These are phyloP conservation scores for Okapia johnstoni DNA, from an alignment of 2,113 vertebrate genomes.

Conservation along the genomic window DNA sequence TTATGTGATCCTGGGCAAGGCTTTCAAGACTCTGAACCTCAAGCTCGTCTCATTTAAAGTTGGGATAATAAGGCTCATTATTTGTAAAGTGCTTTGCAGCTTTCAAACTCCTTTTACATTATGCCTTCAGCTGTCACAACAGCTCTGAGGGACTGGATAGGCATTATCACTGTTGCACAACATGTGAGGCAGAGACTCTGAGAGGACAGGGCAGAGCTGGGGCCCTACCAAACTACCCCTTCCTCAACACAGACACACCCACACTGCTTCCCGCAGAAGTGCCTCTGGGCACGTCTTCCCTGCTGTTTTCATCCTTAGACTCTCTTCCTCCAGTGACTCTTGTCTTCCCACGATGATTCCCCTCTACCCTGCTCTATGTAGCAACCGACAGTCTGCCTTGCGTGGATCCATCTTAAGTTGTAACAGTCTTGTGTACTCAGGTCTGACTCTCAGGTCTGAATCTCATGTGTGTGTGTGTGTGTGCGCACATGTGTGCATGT, in stretches of 20 bases:
- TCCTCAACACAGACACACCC: background rate
- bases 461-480: background rate
- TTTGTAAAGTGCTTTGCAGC: background rate
- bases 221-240: background rate
- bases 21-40: background rate
- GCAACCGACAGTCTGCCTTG: background rate
- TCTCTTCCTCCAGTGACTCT: background rate
- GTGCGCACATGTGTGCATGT: too few species aligned
- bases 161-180: background rate
- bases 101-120: background rate
- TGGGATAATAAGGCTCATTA: background rate
- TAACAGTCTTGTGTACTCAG: background rate
- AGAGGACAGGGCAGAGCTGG: background rate
- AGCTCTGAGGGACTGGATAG: background rate
- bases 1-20: background rate
- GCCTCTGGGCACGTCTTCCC: background rate
- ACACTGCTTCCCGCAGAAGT: background rate
- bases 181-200: background rate
- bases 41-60: background rate
- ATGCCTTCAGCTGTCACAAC: background rate
- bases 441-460: background rate
- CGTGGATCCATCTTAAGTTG: background rate
- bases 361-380: rapidly evolving
- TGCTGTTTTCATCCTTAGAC: background rate
- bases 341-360: too few species aligned